Conservation (phyloP, 2,113 vertebrate species). For the Nothoprocta perdicaria region DNA sequence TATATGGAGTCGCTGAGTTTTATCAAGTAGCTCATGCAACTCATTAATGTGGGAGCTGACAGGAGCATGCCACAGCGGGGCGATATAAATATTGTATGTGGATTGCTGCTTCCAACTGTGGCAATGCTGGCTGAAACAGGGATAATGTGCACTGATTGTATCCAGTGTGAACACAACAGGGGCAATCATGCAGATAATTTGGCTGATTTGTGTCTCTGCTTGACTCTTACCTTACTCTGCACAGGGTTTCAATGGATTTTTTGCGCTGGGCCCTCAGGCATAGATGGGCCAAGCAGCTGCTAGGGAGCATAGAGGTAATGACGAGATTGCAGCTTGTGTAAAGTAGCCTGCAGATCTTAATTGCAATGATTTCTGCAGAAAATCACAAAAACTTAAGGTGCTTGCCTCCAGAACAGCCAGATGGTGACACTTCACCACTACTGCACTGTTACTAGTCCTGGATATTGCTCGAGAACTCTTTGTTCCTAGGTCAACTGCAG, state of each 20-base stretch:
- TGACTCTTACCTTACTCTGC: not conserved
- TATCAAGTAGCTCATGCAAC: not conserved
- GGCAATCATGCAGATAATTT: not conserved
- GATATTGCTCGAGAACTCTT: not conserved
- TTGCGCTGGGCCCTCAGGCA: not conserved
- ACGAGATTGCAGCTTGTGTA: not conserved
- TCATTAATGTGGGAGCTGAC: not conserved
- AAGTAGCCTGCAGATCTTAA: not conserved
- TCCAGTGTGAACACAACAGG: not conserved
- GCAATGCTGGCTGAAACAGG: not conserved
- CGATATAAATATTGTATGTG: not conserved
- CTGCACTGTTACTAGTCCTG: no score
- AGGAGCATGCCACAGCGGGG: not conserved
- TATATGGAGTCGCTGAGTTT: not conserved
- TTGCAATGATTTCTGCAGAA: not conserved
- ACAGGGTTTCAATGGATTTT: fast-evolving
- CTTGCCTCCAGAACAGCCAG: not conserved
- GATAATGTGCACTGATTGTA: not conserved
- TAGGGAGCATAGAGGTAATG: not conserved
- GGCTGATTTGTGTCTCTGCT: not conserved
- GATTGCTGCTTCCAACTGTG: not conserved
- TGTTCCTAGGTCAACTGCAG: fast-evolving
- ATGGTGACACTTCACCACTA: not conserved
- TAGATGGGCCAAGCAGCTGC: not conserved
- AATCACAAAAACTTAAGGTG: not conserved